Evolutionary conservation across 2,797 vertebrate genomes (phyloP).

Genomic region (Astyanax mexicanus): DNA sequence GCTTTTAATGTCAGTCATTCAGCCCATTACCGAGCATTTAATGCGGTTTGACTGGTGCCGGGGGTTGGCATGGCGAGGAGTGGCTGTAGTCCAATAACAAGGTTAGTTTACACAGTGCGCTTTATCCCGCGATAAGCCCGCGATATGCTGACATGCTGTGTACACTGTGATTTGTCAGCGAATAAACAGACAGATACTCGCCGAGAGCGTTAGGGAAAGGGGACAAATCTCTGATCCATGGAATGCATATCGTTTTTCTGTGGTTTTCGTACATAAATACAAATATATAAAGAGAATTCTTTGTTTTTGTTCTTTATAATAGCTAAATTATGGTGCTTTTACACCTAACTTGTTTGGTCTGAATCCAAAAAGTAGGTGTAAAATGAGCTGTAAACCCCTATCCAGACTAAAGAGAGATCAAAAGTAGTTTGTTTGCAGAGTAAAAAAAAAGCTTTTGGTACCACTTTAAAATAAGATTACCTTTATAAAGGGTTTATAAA

Average conservation of each 20-base stretch:
- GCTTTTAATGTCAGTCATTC: slow-evolving; percentile 67
- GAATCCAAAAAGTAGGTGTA: too few species aligned
- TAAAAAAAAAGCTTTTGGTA: too few species aligned
- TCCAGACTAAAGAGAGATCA: too few species aligned
- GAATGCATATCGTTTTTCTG: slow-evolving; percentile 4
- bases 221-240: slow-evolving; percentile 41
- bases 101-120: slow-evolving; percentile 54
- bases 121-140: slow-evolving; percentile 44
- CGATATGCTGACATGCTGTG: slow-evolving; percentile 52
- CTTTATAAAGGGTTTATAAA: too few species aligned
- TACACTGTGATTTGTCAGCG: slow-evolving; percentile 51
- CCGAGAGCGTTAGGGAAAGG: slow-evolving; percentile 16
- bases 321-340: too few species aligned
- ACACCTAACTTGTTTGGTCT: too few species aligned
- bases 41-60: slow-evolving; percentile 61
- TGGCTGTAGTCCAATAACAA: slow-evolving; percentile 52
- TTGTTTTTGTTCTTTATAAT: too few species aligned
- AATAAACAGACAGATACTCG: slow-evolving; percentile 47
- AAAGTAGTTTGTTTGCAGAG: too few species aligned
- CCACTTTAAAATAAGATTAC: too few species aligned
- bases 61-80: slow-evolving; percentile 49
- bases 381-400: too few species aligned
- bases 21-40: slow-evolving; percentile 62
- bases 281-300: not conserved
- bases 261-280: too few species aligned